These are phyloP conservation scores for Gallinago undulata DNA, from an alignment of 2,113 vertebrate genomes.

Conservation along the genomic window DNA sequence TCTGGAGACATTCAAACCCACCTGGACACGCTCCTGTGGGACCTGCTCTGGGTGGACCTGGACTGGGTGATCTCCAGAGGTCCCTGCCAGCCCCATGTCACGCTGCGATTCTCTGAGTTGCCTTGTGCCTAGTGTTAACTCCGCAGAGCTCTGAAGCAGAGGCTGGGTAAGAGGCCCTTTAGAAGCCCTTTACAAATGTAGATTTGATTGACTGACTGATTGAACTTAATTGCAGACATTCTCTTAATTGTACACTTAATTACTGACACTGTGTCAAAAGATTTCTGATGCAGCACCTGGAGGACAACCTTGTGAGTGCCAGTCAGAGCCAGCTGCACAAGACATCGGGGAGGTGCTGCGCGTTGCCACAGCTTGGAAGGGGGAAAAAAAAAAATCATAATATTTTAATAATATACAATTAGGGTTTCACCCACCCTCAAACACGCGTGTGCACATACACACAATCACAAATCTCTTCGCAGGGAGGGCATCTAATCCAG, in stretches of 20 bases:
- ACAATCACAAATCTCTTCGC: neutral
- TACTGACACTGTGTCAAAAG: slow-evolving; percentile 75
- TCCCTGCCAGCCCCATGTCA: too few species aligned
- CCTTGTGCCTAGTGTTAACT: neutral
- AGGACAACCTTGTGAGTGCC: slow-evolving; percentile 67
- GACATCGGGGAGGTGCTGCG: neutral
- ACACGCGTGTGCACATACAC: neutral
- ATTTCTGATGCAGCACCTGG: slow-evolving; percentile 73
- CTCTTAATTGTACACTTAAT: slow-evolving; percentile 74
- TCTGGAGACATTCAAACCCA: too few species aligned
- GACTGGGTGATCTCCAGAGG: too few species aligned
- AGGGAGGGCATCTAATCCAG: neutral
- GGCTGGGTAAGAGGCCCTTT: slow-evolving; percentile 47
- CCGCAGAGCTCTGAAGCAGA: neutral
- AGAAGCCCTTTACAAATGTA: slow-evolving; percentile 63
- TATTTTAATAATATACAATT: slow-evolving; percentile 73
- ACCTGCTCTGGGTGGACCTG: too few species aligned
- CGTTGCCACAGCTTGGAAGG: neutral
- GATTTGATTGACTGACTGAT: slow-evolving; percentile 73
- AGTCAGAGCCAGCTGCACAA: slow-evolving; percentile 61
- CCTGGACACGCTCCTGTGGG: too few species aligned
- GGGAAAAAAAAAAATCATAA: slow-evolving; percentile 19
- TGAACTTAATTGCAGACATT: slow-evolving; percentile 72
- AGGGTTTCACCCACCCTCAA: neutral
- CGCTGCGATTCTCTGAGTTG: neutral